These are phyloP conservation scores for Crotalus helleri DNA, from an alignment of 2,113 vertebrate species.

Conservation along the genomic window DNA sequence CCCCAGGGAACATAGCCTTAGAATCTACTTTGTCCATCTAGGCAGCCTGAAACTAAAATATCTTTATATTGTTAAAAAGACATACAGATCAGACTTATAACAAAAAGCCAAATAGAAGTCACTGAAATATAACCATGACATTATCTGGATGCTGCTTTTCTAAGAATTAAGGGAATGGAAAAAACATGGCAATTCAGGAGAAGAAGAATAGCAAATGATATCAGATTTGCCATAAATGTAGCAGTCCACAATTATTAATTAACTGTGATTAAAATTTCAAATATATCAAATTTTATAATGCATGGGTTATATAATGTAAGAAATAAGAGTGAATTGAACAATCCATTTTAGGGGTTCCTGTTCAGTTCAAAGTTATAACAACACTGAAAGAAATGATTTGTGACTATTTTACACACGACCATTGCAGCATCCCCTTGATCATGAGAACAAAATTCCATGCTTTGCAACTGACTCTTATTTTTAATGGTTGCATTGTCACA, in stretches of 20 bases:
- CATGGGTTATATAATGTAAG: background rate
- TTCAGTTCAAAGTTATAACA: background rate
- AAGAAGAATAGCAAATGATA: background rate
- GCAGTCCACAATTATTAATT: background rate
- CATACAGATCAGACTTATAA: background rate
- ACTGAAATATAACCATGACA: background rate
- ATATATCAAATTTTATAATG: background rate
- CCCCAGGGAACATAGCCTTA: background rate
- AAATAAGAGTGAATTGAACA: background rate
- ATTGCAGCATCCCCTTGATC: background rate
- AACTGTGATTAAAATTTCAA: background rate
- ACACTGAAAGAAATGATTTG: background rate
- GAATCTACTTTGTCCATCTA: background rate
- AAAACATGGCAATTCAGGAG: background rate
- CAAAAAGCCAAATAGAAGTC: background rate
- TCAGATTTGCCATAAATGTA: background rate
- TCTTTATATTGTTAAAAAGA: background rate
- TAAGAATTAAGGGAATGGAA: background rate
- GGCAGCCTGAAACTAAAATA: background rate
- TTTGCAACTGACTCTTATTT: background rate
- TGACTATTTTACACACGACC: background rate
- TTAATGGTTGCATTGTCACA: background rate
- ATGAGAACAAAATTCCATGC: background rate
- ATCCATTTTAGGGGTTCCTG: background rate
- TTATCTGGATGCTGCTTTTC: background rate